Evolutionary conservation across 1,140 invertebrate species (phyloP), one percentile per base, ranked within the genome.

Genomic region (Bradysia coprophila): DNA sequence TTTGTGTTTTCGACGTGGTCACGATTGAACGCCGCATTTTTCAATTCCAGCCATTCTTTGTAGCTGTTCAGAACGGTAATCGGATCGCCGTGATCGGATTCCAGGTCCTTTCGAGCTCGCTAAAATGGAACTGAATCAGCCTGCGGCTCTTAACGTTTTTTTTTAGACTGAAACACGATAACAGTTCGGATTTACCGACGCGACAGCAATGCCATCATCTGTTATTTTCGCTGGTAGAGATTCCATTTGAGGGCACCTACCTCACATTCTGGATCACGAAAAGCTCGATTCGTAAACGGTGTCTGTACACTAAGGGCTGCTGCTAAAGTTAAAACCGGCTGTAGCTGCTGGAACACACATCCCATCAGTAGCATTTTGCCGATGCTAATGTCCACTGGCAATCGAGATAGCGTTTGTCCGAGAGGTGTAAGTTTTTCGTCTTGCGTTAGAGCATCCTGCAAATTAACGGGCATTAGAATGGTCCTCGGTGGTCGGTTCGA

Each of bases 361-460:
- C 89, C 91, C 66, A 91, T 79, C 13, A 97, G 84, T 15, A 98
- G 65, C 76, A 97, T 95, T 68, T 98, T 98, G 2, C 93, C 94
- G 46, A 98, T 77, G 1, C 79, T 75, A 38, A 98, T 81, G 59
- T 98, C 94, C 11, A 98, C 89, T 4, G 95, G 95, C 15, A 98
- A 61, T 53, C 78, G 77, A 13, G 91, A 73, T 31, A 98, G 62
- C 42, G 90, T 80, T 58, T 78, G 75, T 15, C 95, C 95, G 43
- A 98, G 72, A 1, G 78, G 70, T 4, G 94, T 98, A n/a, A 98
- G 63, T 48, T 75, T 76, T 60, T 93, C 85, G 53, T 86, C 79
- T 18, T 78, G 69, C 4, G 74, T 76, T 9, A 98, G 53, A 0
- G 92, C 92, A 36, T 77, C 81, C 74, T 90, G 49, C n/a, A 39